Percentiles rank a stretch among this genome's conserved stretches.
These are phyloP conservation scores for Stictonetta naevosa DNA, from an alignment of 2,113 vertebrate species.

Conservation along the genomic window DNA sequence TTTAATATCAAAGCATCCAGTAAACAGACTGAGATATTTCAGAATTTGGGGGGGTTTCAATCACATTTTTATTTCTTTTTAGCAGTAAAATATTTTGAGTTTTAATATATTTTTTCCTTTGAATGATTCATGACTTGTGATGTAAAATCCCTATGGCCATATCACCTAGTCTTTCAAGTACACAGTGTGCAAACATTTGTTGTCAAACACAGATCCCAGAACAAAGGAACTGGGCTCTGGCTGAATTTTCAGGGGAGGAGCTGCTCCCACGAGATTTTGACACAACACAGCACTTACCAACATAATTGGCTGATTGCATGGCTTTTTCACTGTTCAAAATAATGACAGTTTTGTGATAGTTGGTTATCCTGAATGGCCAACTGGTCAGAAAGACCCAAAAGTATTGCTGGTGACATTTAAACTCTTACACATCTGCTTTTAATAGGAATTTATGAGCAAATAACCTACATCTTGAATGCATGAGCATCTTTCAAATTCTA, in stretches of 20 bases:
- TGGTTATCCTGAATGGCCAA: background rate
- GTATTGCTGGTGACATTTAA: background rate
- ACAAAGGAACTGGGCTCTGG: background rate
- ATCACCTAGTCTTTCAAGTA: background rate
- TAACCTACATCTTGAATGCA: background rate
- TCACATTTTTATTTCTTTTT: background rate
- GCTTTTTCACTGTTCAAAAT: background rate
- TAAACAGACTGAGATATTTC: background rate
- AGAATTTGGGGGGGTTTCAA: background rate
- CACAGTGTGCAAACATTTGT: background rate
- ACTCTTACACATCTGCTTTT: background rate
- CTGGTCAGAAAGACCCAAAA: background rate
- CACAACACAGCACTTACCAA: background rate
- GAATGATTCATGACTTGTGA: background rate
- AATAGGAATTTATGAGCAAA: background rate
- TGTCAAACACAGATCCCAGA: background rate
- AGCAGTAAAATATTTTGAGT: background rate
- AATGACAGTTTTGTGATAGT: background rate
- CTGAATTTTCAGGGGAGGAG: background rate
- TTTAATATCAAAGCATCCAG: background rate
- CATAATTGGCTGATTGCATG: background rate
- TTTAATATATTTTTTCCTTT: background rate
- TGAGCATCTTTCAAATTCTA: background rate
- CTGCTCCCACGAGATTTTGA: background rate
- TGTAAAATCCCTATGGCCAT: background rate